Percentiles rank a stretch among this genome's conserved stretches.
phyloP scores from a whole-genome alignment of 2,113 vertebrate genomes.

The Elephantulus edwardii region DNA sequence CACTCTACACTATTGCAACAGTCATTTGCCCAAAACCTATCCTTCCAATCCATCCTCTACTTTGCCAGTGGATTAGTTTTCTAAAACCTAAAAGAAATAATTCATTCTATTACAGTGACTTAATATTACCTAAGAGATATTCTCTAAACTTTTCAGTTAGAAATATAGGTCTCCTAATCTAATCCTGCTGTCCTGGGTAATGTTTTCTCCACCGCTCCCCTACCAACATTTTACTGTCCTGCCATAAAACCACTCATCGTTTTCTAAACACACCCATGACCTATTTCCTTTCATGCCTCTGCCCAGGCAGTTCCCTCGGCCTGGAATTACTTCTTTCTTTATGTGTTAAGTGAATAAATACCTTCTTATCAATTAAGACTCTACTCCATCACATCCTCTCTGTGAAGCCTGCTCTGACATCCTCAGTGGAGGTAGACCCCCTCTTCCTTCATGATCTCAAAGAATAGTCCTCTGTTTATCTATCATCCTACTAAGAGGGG shows the following conservation, averaged over 20 bases:
- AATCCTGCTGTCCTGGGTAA: neutral
- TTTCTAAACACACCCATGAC: constrained; percentile 15
- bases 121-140: neutral
- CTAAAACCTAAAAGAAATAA: neutral
- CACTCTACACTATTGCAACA: no score
- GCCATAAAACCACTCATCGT: neutral
- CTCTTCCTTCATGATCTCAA: neutral
- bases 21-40: neutral
- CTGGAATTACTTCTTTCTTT: constrained; percentile 5
- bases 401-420: neutral
- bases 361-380: neutral
- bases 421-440: neutral
- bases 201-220: neutral
- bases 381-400: neutral
- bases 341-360: neutral
- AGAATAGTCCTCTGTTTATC: neutral
- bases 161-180: neutral
- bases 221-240: neutral
- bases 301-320: neutral
- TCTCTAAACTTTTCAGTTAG: neutral
- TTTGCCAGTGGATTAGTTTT: neutral
- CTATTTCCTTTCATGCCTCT: neutral
- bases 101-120: neutral
- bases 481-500: neutral
- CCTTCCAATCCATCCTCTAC: neutral